These are phyloP conservation scores for Ranitomeya variabilis DNA, from an alignment of 2,113 vertebrate genomes.

Conservation along the genomic window DNA sequence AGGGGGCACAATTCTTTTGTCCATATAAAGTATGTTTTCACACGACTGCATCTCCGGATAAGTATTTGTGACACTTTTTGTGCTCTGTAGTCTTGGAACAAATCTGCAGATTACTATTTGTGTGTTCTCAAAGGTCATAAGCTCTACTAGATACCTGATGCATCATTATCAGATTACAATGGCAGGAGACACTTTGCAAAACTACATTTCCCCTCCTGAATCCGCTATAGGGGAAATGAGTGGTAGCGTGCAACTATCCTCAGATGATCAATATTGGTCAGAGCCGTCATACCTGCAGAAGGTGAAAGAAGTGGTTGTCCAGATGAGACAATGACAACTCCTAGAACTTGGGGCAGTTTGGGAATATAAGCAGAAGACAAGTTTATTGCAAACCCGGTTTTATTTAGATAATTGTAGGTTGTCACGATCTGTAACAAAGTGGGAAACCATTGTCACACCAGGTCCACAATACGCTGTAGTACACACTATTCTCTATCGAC, in stretches of 20 bases:
- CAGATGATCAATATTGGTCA: not conserved
- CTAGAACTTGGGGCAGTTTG: not conserved
- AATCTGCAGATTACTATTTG: no score
- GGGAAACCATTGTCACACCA: constrained; percentile 43
- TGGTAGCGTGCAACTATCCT: not conserved
- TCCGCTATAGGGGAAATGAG: not conserved
- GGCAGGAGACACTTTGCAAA: not conserved
- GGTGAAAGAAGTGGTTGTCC: not conserved
- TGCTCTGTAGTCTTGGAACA: no score
- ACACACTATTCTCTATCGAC: constrained; percentile 55
- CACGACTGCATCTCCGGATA: no score
- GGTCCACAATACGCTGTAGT: constrained; percentile 46
- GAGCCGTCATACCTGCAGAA: not conserved
- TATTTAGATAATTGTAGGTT: constrained; percentile 21
- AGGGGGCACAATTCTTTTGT: no score
- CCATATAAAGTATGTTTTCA: no score
- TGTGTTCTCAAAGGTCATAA: not conserved
- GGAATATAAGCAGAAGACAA: not conserved
- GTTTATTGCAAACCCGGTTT: constrained; percentile 30
- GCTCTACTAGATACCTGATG: not conserved
- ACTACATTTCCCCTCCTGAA: not conserved
- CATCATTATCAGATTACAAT: no score
- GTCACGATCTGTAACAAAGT: constrained; percentile 60
- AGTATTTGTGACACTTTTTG: no score
- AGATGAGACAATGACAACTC: not conserved